Evolutionary conservation across 2,797 vertebrate species (phyloP).

Genomic region (Hipposideros larvatus): DNA sequence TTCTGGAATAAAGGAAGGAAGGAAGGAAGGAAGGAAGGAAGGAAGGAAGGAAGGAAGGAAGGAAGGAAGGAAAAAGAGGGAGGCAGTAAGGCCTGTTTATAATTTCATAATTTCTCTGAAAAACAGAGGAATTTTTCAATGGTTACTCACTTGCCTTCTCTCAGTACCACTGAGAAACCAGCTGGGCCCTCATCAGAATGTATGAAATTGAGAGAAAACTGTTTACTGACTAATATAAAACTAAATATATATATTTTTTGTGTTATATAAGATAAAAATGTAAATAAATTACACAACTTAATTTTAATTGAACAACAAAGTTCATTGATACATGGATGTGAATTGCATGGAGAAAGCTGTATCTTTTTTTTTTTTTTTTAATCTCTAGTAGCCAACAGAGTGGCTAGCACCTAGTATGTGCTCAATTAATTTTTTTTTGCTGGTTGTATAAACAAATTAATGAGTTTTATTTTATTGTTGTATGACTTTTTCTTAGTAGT

Average conservation of each 20-base stretch:
- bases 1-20: neutral
- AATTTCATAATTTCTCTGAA: neutral
- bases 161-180: neutral
- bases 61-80: neutral
- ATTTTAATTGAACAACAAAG: slow-evolving; percentile 32
- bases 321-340: neutral
- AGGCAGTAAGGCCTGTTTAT: neutral
- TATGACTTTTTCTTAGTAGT: neutral
- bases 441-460: neutral
- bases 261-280: neutral
- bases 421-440: neutral
- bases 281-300: neutral
- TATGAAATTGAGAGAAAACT: neutral
- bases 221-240: neutral
- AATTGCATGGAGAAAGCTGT: neutral
- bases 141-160: neutral
- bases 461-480: neutral
- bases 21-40: no score
- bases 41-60: neutral
- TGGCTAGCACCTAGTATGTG: neutral
- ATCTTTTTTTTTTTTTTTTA: neutral
- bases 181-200: neutral
- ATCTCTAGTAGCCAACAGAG: neutral
- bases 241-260: neutral
- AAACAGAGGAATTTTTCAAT: neutral